A percentile compares a stretch with the other conserved stretches of the same genome.
phyloP scores from a whole-genome alignment of 1,140 invertebrate species.

The Gryllus bimaculatus region DNA sequence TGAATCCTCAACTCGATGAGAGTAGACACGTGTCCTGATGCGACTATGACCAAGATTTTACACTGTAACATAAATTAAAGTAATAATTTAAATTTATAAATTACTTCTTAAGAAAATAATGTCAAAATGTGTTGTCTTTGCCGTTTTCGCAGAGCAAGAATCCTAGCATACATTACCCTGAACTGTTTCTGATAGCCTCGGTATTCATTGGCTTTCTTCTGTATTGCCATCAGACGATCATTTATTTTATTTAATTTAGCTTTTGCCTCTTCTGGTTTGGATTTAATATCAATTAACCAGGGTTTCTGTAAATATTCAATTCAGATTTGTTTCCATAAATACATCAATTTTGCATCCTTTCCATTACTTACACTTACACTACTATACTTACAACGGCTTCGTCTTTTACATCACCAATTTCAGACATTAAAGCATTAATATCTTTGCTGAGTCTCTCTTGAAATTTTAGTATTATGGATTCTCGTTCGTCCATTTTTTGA shows the following conservation, averaged over 20 bases:
- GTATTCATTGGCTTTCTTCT: conserved; percentile 54
- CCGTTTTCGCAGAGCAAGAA: no score
- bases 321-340: no score
- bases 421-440: conserved; percentile 50
- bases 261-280: conserved; percentile 51
- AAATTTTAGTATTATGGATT: conserved; percentile 44
- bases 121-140: no score
- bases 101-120: no score
- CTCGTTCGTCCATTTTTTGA: conserved; percentile 41
- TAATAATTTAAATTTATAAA: no score
- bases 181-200: conserved; percentile 52
- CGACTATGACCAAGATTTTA: no score
- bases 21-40: no score
- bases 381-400: conserved; percentile 42
- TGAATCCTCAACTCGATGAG: no score
- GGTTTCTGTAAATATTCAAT: conserved; percentile 44
- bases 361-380: conserved; percentile 17
- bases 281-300: conserved; percentile 60
- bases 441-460: conserved; percentile 50
- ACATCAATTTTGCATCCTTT: conserved; percentile 20
- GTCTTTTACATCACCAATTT: conserved; percentile 54
- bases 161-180: conserved; percentile 37
- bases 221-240: conserved; percentile 47
- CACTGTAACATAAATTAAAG: no score
- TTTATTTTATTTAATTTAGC: conserved; percentile 49